phyloP scores from a whole-genome alignment of 2,797 vertebrate species.

The Perodicticus potto region DNA sequence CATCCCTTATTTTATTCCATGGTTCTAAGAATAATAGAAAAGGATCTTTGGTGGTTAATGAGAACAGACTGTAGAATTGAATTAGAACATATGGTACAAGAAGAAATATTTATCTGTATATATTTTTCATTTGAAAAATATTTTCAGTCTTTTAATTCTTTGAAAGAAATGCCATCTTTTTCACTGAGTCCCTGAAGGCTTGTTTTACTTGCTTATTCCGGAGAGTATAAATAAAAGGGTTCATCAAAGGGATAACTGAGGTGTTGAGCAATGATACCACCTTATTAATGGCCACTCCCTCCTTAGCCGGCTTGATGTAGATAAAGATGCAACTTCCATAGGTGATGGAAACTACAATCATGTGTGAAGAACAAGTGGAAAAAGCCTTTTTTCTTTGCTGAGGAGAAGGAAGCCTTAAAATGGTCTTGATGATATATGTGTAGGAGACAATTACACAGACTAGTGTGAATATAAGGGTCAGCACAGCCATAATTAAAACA shows the following conservation, averaged over 20 bases:
- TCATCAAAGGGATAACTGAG: conserved; percentile 67
- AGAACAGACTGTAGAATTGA: neutral
- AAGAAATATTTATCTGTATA: neutral
- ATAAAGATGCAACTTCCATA: conserved; percentile 81
- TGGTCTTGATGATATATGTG: conserved; percentile 35
- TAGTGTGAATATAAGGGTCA: conserved; percentile 53
- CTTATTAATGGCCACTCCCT: conserved; percentile 66
- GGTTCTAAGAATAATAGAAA: neutral
- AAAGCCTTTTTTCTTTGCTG: conserved; percentile 67
- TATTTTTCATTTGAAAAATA: neutral
- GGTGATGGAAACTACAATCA: conserved; percentile 65
- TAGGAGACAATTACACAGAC: conserved; percentile 57
- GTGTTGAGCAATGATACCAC: conserved; percentile 69
- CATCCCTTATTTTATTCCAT: neutral
- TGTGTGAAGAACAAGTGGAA: conserved; percentile 62
- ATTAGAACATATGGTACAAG: neutral
- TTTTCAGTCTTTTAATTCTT: neutral
- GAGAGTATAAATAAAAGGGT: conserved; percentile 75
- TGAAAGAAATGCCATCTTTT: conserved; percentile 36
- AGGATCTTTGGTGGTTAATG: neutral
- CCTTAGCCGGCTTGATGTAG: conserved; percentile 76
- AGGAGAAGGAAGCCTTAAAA: conserved; percentile 50
- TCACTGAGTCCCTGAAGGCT: conserved; percentile 12
- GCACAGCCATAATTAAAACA: conserved; percentile 24
- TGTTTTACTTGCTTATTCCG: conserved; percentile 64